Percentiles rank a stretch among this genome's conserved stretches.
phyloP scores from a whole-genome alignment of 2,888 invertebrate species.

The Zygogramma bicolorata region DNA sequence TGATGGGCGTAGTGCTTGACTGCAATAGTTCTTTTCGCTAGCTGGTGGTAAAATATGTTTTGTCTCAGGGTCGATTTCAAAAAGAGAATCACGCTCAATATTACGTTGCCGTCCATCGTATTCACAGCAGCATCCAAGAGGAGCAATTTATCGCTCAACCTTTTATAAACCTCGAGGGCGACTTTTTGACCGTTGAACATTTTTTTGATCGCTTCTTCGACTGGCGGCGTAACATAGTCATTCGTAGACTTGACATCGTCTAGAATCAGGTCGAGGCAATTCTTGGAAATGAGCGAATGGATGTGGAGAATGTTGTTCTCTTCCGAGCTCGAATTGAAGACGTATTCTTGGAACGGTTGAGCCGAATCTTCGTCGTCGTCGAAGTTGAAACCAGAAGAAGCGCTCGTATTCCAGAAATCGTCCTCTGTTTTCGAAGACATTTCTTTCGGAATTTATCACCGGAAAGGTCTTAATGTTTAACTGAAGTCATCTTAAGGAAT shows the following conservation, averaged over 20 bases:
- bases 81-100: slow-evolving; percentile 80
- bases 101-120: slow-evolving; percentile 82
- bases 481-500: too few relatives aligned
- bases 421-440: slow-evolving; percentile 67
- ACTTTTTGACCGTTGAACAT: slow-evolving; percentile 69
- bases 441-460: neutral
- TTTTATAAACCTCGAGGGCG: slow-evolving; percentile 65
- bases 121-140: slow-evolving; percentile 79
- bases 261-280: slow-evolving; percentile 61
- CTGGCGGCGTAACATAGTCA: slow-evolving; percentile 54
- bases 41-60: slow-evolving; percentile 76
- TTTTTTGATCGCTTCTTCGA: slow-evolving; percentile 68
- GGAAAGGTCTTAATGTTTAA: neutral
- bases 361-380: slow-evolving; percentile 72
- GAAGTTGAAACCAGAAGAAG: slow-evolving; percentile 81
- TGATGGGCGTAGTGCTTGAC: slow-evolving; percentile 81
- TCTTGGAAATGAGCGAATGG: slow-evolving; percentile 60
- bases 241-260: slow-evolving; percentile 60
- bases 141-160: slow-evolving; percentile 76
- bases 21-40: slow-evolving; percentile 78
- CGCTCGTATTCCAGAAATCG: slow-evolving; percentile 84
- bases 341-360: slow-evolving; percentile 25
- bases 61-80: slow-evolving; percentile 80
- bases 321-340: slow-evolving; percentile 42
- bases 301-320: slow-evolving; percentile 56